These are phyloP conservation scores for Amaurobius ferox DNA, from an alignment of 2,888 invertebrate species.

Conservation along the genomic window DNA sequence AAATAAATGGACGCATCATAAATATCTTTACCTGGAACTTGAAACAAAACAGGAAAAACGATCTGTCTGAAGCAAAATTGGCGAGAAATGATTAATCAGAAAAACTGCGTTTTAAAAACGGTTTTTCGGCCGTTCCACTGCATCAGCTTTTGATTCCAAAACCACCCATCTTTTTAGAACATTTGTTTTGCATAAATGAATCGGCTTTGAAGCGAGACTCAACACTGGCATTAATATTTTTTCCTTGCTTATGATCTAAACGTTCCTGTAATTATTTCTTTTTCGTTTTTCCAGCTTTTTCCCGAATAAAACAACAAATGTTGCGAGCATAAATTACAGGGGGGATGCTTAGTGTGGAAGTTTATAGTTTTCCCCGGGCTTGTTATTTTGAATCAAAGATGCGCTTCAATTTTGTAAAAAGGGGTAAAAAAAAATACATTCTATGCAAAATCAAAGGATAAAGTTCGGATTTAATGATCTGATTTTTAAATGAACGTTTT, in stretches of 20 bases:
- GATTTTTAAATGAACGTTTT: too few species aligned
- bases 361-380: background rate
- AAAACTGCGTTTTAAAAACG: background rate
- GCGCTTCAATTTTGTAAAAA: background rate
- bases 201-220: background rate
- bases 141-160: background rate
- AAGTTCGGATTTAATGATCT: too few species aligned
- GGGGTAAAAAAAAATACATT: background rate
- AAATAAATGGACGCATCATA: slow-evolving; percentile 15
- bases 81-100: slow-evolving; percentile 59
- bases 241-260: background rate
- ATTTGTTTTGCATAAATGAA: background rate
- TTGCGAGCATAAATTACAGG: background rate
- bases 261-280: background rate
- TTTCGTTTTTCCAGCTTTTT: background rate
- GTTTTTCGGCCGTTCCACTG: background rate
- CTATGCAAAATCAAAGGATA: too few species aligned
- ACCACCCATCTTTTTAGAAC: background rate
- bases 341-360: background rate
- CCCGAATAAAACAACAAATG: background rate
- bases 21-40: slow-evolving; percentile 12
- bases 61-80: slow-evolving; percentile 26
- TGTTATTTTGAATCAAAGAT: background rate
- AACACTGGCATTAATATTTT: background rate
- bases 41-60: slow-evolving; percentile 51